Evolutionary conservation across 2,888 invertebrate species (phyloP), one percentile per base, ranked within the genome.

Genomic region (Ochropleura leucogaster): DNA sequence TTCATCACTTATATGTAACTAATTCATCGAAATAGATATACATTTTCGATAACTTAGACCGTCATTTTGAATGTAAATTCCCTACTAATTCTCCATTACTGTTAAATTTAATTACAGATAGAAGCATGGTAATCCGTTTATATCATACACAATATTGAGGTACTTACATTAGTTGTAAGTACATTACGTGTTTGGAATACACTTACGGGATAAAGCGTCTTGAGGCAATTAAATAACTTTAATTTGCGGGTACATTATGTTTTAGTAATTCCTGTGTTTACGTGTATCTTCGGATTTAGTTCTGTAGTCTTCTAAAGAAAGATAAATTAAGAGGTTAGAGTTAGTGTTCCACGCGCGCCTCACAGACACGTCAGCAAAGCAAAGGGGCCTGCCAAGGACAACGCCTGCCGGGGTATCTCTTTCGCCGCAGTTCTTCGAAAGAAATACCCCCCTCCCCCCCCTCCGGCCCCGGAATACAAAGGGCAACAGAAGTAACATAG

Each of bases 121-220:
- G 20, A 63, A 69, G 71, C 78, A 30, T 63, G 44, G 12, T 68
- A 77, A 53, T 62, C 63, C 47, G 70, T 63, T 69, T 76, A 70
- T 55, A 63, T 63, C 18, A 10, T 51, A 63, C 8, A 76, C 70
- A 78, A 71, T 78, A 63, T 76, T 70, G 55, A 8, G 49, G 49
- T 16, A 70, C 18, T 12, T 7, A 70, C 12, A 51, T 76, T 71
- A 78, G 40, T 70, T 70, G 20, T 71, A 63, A 76, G 55, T 49
- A 63, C 55, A 51, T 76, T 63, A 71, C 40, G 55, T 78, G 76
- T 63, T 63, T 51, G 7, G 76, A 51, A 76, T 63, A 51, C 63
- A 78, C 76, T 70, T 76, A 76, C 1, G 63, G 71, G 62, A n/a
- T 70, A 70, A 2, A 55, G 44, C 40, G 55, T 40, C 40, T 76